phyloP scores from a whole-genome alignment of 2,113 vertebrate genomes.

The Peromyscus maniculatus region DNA sequence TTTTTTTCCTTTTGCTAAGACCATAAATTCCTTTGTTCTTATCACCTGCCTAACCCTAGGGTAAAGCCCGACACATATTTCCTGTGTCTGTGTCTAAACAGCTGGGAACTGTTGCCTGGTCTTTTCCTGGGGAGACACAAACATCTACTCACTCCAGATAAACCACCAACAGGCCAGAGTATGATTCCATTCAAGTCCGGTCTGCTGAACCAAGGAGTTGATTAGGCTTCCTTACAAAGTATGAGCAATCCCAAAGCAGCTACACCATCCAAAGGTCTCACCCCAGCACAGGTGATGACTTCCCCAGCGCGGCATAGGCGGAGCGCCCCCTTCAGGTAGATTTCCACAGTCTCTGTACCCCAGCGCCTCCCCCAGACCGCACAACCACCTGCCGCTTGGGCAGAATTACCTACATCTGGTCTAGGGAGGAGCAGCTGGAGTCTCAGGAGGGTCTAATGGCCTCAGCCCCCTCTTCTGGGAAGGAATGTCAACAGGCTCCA shows the following conservation, averaged over 20 bases:
- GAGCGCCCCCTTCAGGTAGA: neutral
- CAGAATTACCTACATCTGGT: neutral
- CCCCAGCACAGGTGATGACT: neutral
- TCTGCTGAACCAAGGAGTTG: neutral
- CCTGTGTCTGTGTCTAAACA: neutral
- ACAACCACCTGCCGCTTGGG: neutral
- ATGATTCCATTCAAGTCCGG: too few species aligned
- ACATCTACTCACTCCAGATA: neutral
- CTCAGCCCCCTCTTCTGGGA: neutral
- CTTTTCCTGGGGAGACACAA: neutral
- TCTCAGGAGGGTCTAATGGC: neutral
- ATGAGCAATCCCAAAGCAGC: neutral
- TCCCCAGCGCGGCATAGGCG: neutral
- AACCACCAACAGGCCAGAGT: neutral
- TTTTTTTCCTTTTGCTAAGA: neutral
- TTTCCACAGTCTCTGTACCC: neutral
- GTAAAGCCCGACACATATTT: neutral
- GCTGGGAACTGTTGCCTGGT: neutral
- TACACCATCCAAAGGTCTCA: neutral
- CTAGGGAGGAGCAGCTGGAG: neutral
- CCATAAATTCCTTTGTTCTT: neutral
- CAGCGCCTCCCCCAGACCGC: neutral
- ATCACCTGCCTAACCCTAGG: neutral
- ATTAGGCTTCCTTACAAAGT: neutral
- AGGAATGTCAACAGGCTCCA: neutral